These are phyloP conservation scores for Chloroclysta siterata DNA, from an alignment of 2,888 invertebrate species.

Conservation along the genomic window DNA sequence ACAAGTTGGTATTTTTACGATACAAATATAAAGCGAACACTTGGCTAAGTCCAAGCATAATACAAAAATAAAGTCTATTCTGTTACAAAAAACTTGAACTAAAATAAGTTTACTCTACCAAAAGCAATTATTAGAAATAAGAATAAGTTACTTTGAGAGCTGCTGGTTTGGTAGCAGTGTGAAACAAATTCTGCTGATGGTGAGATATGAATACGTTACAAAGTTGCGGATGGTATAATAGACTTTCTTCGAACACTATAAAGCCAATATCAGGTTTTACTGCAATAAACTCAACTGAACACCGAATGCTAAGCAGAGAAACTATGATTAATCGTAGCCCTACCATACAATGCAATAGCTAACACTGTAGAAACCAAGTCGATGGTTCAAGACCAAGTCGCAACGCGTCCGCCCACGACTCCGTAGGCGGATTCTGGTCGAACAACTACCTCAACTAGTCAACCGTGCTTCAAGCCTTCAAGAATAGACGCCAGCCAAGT, in stretches of 20 bases:
- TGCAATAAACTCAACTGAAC: constrained; percentile 8
- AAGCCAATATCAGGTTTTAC: constrained; percentile 5
- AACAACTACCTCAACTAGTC: constrained; percentile 46
- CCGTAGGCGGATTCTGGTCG: constrained; percentile 46
- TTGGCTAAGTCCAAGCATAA: no score
- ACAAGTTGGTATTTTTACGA: background rate
- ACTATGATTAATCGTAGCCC: constrained; percentile 23
- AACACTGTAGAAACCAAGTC: constrained; percentile 36
- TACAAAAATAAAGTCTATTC: no score
- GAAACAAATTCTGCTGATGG: background rate
- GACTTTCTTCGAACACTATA: constrained; percentile 7
- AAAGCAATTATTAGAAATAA: no score
- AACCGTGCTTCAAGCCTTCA: constrained; percentile 35
- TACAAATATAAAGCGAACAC: background rate
- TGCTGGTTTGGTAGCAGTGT: no score
- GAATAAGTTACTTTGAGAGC: no score
- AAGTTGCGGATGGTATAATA: background rate
- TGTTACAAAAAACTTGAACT: no score
- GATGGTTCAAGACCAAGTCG: constrained; percentile 50
- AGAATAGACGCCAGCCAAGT: constrained; percentile 16
- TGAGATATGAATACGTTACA: background rate
- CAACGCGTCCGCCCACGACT: constrained; percentile 52
- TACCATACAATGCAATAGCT: constrained; percentile 32
- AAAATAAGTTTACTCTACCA: no score
- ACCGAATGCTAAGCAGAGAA: constrained; percentile 23